These are phyloP conservation scores for Crepidodera aurea DNA, from an alignment of 2,888 invertebrate species.

Conservation along the genomic window DNA sequence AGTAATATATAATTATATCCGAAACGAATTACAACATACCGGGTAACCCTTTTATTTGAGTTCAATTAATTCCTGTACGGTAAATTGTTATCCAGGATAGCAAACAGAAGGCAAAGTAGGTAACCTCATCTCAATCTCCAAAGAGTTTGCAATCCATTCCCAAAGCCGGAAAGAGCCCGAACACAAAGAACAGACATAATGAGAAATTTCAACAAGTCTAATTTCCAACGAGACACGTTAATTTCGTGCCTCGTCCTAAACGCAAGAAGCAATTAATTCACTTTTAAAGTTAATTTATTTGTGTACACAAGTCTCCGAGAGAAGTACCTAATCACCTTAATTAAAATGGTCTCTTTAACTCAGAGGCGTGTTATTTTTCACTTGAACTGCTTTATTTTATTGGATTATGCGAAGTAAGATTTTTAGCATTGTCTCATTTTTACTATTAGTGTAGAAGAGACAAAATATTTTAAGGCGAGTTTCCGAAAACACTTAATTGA, in stretches of 20 bases:
- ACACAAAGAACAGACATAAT: slow-evolving; percentile 50
- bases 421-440: too few species aligned
- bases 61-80: background rate
- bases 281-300: slow-evolving; percentile 64
- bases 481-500: too few species aligned
- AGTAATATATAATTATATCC: too few species aligned
- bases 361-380: slow-evolving; percentile 24
- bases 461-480: too few species aligned
- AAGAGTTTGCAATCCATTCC: slow-evolving; percentile 15
- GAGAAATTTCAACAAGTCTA: slow-evolving; percentile 58
- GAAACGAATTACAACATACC: too few species aligned
- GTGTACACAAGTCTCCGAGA: slow-evolving; percentile 56
- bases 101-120: slow-evolving; percentile 8
- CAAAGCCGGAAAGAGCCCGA: slow-evolving; percentile 1
- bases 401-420: background rate
- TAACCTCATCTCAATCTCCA: slow-evolving; percentile 22
- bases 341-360: slow-evolving; percentile 56
- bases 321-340: slow-evolving; percentile 62
- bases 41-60: background rate
- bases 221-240: slow-evolving; percentile 55
- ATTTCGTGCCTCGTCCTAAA: slow-evolving; percentile 55
- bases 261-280: slow-evolving; percentile 63
- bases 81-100: background rate
- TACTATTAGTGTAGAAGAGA: too few species aligned
- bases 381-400: background rate